phyloP scores from a whole-genome alignment of 2,888 invertebrate genomes.

The Merodon equestris region DNA sequence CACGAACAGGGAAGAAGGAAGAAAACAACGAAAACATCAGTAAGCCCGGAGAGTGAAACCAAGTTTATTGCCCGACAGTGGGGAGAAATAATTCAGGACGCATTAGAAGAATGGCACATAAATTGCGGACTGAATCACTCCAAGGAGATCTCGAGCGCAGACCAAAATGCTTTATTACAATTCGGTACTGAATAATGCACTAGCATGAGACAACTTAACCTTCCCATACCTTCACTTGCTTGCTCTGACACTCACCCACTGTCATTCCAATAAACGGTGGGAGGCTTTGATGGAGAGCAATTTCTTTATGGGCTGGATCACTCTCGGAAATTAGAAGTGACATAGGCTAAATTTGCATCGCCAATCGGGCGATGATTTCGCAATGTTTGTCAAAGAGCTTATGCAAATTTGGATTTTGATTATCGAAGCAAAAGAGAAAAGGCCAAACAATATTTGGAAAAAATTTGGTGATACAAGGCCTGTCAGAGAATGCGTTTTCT shows the following conservation, averaged over 20 bases:
- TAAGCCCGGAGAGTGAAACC: slow-evolving; percentile 49
- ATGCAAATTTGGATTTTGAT: slow-evolving; percentile 42
- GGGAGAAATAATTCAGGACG: slow-evolving; percentile 67
- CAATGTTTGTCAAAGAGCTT: slow-evolving; percentile 57
- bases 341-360: slow-evolving; percentile 31
- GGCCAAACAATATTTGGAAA: no score
- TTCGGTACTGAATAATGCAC: slow-evolving; percentile 71
- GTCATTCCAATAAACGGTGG: neutral
- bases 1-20: slow-evolving; percentile 7
- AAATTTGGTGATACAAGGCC: no score
- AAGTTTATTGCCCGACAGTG: slow-evolving; percentile 64
- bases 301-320: slow-evolving; percentile 62
- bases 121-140: slow-evolving; percentile 63
- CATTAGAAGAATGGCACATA: slow-evolving; percentile 68
- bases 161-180: slow-evolving; percentile 72
- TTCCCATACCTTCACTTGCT: slow-evolving; percentile 59
- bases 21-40: slow-evolving; percentile 3
- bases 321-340: slow-evolving; percentile 64
- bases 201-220: slow-evolving; percentile 70
- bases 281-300: slow-evolving; percentile 27
- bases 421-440: no score
- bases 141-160: slow-evolving; percentile 58
- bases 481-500: slow-evolving; percentile 3
- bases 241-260: slow-evolving; percentile 28
- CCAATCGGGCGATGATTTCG: slow-evolving; percentile 58